Conservation (phyloP, 2,113 vertebrate genomes). For the Microtus oregoni region DNA sequence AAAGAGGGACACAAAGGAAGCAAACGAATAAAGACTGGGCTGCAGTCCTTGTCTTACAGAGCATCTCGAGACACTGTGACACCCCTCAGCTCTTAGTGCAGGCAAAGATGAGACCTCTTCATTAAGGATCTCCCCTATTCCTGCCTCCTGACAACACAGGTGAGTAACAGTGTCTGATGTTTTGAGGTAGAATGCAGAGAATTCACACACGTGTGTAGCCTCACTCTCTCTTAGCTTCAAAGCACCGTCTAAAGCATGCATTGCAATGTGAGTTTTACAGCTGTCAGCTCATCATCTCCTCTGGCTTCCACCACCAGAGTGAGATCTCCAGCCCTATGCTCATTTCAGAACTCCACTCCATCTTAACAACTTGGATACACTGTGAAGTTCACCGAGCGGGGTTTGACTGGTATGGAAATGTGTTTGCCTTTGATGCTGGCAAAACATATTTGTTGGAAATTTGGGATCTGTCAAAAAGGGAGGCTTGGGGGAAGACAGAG, state of each 20-base stretch:
- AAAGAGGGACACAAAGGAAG: background rate
- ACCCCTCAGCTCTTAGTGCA: background rate
- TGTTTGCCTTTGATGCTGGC: conserved; percentile 71
- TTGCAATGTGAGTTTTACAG: conserved; percentile 73
- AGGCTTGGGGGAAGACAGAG: conserved; percentile 17
- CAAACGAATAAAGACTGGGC: background rate
- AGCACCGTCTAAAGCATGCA: conserved; percentile 60
- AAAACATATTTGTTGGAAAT: conserved; percentile 64
- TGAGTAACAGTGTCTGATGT: conserved; percentile 6
- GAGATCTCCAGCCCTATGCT: conserved; percentile 26
- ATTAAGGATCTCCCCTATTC: background rate
- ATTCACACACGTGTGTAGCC: background rate
- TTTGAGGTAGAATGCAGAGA: conserved; percentile 15
- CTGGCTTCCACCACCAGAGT: conserved; percentile 26
- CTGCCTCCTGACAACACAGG: background rate
- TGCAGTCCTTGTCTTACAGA: background rate
- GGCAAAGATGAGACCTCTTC: conserved; percentile 8
- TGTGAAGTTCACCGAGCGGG: conserved; percentile 39
- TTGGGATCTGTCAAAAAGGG: conserved; percentile 56
- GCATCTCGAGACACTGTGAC: background rate
- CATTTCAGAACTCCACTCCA: conserved; percentile 46
- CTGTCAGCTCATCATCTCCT: conserved; percentile 67
- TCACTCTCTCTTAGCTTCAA: conserved; percentile 53
- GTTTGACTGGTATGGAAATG: conserved; percentile 68
- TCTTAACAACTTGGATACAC: conserved; percentile 68